Evolutionary conservation across 2,113 vertebrate genomes (phyloP), one percentile per base, ranked within the genome.

Genomic region (Cyanistes caeruleus): DNA sequence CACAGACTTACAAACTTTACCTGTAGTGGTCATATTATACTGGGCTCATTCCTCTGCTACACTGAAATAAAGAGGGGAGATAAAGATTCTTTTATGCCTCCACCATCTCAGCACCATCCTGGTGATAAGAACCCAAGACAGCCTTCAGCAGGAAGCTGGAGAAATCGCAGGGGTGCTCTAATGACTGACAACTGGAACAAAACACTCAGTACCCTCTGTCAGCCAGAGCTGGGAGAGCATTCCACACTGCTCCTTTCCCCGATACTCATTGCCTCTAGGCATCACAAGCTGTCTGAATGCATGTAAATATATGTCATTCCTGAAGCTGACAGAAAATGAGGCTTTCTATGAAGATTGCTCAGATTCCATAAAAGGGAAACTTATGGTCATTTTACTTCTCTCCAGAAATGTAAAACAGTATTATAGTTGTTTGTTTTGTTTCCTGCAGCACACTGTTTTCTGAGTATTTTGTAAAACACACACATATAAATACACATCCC

Each of bases 141-240:
- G 85, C 92, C 96, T 94, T 95, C 93, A 93, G 92, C 95, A 93
- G 48, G 11, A 76, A 92, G 90, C 89, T 92, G 77, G 95, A 96
- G 85, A 95, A 96, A 95, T 96, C 90, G n/a, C 90, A 96, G 92
- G 76, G 52, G 79, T 93, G 60, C 95, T 90, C 68, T 60, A 72
- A 63, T 0, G 0, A 67, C 79, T 93, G 91, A 96, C 95, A 96
- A 84, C 60, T 86, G 89, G 90, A 90, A 93, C 75, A 91, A 90
- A 95, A 94, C 88, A 94, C 92, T 96, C 79, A 93, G 85, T 93
- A 94, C 92, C 64, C 76, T 90, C 90, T 92, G 93, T 90, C 93
- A 94, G 79, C 73, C 62, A 75, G 83, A 84, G n/a, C 73, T 92
- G 81, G 87, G 64, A 88, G 80, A 95, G 83, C 83, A 95, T 96